Evolutionary conservation across 2,888 invertebrate species (phyloP).

Genomic region (Cephus pygmeus): DNA sequence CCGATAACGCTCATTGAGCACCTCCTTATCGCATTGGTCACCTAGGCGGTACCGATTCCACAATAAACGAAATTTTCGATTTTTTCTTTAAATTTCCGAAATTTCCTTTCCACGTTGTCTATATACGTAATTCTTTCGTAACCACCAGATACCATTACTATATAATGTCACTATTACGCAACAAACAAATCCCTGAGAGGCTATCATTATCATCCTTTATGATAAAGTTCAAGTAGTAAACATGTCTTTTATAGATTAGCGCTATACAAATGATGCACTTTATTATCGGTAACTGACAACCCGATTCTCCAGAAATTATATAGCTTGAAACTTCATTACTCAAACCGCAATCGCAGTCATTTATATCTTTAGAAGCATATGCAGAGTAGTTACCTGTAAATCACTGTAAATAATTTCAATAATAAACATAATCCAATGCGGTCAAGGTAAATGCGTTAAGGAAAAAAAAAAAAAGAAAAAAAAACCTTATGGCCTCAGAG

Average conservation of each 20-base stretch:
- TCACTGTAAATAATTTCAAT: background rate
- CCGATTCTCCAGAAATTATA: background rate
- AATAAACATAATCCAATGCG: background rate
- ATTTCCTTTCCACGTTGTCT: background rate
- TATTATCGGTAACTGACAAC: conserved; percentile 35
- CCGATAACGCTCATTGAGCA: conserved; percentile 66
- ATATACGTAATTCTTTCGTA: background rate
- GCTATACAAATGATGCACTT: conserved; percentile 46
- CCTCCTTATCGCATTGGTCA: conserved; percentile 44
- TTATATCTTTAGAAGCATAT: background rate
- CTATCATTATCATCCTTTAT: conserved; percentile 42
- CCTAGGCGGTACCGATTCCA: conserved; percentile 43
- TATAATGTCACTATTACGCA: conserved; percentile 36
- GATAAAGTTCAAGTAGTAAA: conserved; percentile 39
- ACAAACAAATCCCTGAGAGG: conserved; percentile 18
- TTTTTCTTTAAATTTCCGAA: background rate
- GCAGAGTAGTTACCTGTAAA: background rate
- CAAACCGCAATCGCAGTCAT: background rate
- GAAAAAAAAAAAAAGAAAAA: too few species aligned
- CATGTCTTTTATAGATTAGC: conserved; percentile 36
- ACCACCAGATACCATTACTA: background rate
- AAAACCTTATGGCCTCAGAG: background rate
- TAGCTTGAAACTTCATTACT: background rate
- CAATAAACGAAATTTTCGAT: background rate
- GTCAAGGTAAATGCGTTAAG: background rate